Evolutionary conservation across 2,797 vertebrate genomes (phyloP).

Genomic region (Scleropages formosus): DNA sequence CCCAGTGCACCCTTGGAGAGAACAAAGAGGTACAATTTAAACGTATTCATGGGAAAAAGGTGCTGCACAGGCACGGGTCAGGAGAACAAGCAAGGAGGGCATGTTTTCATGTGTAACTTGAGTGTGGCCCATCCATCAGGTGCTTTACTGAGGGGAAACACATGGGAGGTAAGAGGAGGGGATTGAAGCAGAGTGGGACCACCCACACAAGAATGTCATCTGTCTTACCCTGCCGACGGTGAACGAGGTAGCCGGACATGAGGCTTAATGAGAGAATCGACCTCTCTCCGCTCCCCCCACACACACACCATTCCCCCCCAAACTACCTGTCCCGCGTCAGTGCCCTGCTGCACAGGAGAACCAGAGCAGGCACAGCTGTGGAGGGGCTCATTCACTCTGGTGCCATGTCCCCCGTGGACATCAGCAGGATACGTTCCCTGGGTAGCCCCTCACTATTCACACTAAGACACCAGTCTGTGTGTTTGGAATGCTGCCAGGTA

Average conservation of each 20-base stretch:
- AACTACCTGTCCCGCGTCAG: slow-evolving; percentile 16
- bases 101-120: not conserved
- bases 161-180: not conserved
- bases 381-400: not conserved
- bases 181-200: slow-evolving; percentile 13
- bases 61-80: not conserved
- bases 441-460: slow-evolving; percentile 20
- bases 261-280: slow-evolving; percentile 14
- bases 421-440: slow-evolving; percentile 24
- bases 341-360: not conserved
- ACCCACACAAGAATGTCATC: not conserved
- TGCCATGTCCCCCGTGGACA: not conserved
- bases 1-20: slow-evolving; percentile 72
- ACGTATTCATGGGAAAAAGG: not conserved
- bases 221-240: not conserved
- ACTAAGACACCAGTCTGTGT: not conserved
- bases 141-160: slow-evolving; percentile 19
- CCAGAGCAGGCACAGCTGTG: slow-evolving; percentile 20
- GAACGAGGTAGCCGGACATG: not conserved
- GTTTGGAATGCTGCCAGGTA: slow-evolving; percentile 3
- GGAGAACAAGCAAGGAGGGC: not conserved
- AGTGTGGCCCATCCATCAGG: slow-evolving; percentile 10
- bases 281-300: not conserved
- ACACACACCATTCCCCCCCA: not conserved
- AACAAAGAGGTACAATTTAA: slow-evolving; percentile 24